phyloP scores from a whole-genome alignment of 2,888 invertebrate species.

The Colostygia pectinataria region DNA sequence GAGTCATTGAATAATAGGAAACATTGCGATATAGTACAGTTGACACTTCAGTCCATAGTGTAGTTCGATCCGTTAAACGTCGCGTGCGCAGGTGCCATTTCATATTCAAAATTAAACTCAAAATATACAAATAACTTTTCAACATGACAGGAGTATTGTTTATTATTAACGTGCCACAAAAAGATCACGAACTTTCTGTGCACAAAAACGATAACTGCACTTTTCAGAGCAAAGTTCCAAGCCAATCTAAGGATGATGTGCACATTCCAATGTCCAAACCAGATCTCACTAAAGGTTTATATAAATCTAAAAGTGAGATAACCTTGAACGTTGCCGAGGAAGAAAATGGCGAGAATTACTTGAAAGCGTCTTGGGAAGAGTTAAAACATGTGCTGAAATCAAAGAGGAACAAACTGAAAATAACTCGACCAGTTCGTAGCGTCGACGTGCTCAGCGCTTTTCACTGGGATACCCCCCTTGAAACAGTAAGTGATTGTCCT shows the following conservation, averaged over 20 bases:
- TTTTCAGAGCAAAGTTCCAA: constrained; percentile 29
- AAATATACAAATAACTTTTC: neutral
- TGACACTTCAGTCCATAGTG: constrained; percentile 31
- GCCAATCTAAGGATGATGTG: constrained; percentile 38
- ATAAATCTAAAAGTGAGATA: constrained; percentile 52
- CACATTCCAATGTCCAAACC: constrained; percentile 42
- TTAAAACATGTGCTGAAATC: constrained; percentile 52
- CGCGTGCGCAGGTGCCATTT: constrained; percentile 20
- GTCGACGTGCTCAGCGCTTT: constrained; percentile 54
- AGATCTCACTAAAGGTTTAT: constrained; percentile 40
- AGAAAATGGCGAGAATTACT: constrained; percentile 33
- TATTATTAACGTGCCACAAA: constrained; percentile 81
- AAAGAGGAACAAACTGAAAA: constrained; percentile 54
- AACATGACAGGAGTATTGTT: constrained; percentile 83
- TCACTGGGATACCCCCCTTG: constrained; percentile 60
- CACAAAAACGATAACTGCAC: constrained; percentile 37
- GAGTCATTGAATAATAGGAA: constrained; percentile 31
- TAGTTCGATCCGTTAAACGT: constrained; percentile 19
- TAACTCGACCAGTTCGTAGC: constrained; percentile 50
- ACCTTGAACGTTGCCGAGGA: constrained; percentile 35
- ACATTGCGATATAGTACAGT: constrained; percentile 33
- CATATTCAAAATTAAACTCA: too few species aligned
- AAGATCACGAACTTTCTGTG: constrained; percentile 69
- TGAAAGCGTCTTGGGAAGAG: constrained; percentile 54
- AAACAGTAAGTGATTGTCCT: constrained; percentile 64